These are phyloP conservation scores for Actenoides hombroni DNA, from an alignment of 2,113 vertebrate species.

Conservation along the genomic window DNA sequence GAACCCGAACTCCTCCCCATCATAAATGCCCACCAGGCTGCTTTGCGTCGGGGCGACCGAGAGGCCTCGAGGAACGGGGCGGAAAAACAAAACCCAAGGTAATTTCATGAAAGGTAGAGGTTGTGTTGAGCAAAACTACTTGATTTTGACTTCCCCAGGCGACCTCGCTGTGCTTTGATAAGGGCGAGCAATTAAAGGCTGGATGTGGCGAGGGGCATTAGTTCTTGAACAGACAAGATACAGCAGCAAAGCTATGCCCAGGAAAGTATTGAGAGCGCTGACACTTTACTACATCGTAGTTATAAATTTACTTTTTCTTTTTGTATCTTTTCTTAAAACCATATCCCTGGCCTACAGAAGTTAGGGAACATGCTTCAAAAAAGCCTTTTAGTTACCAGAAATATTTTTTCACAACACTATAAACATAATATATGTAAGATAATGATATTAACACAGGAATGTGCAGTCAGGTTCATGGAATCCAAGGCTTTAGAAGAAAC, in stretches of 20 bases:
- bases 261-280: not conserved
- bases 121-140: not conserved
- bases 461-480: not conserved
- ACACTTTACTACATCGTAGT: not conserved
- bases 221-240: slow-evolving; percentile 35
- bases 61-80: slow-evolving; percentile 74
- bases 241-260: not conserved
- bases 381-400: not conserved
- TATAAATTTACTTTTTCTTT: not conserved
- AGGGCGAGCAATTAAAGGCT: not conserved
- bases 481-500: not conserved
- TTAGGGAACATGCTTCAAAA: not conserved
- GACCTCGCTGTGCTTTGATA: accelerated
- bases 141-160: accelerated
- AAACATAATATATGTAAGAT: not conserved
- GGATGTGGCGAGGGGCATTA: accelerated
- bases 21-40: slow-evolving; percentile 81
- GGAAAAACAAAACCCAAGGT: not conserved
- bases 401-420: not conserved
- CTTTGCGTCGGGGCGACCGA: not conserved
- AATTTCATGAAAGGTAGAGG: not conserved
- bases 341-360: not conserved
- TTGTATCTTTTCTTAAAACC: not conserved
- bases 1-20: slow-evolving; percentile 87
- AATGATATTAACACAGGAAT: not conserved